phyloP scores from a whole-genome alignment of 1,140 invertebrate species.

The Calephelis virginiensis region DNA sequence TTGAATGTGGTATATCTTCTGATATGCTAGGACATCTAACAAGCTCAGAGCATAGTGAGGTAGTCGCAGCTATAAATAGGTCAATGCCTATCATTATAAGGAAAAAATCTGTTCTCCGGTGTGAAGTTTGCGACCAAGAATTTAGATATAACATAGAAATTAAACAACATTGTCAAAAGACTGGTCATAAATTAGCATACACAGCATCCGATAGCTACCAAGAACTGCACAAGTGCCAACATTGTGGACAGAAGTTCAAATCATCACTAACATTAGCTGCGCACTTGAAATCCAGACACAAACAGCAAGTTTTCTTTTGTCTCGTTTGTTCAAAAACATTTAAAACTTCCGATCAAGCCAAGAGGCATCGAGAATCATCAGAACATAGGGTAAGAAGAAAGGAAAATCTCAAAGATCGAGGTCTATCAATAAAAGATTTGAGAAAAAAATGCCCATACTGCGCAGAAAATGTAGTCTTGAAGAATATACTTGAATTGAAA shows the following conservation, averaged over 20 bases:
- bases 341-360: constrained; percentile 80
- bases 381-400: constrained; percentile 80
- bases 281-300: constrained; percentile 80
- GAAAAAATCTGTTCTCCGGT: constrained; percentile 81
- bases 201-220: constrained; percentile 84
- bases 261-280: constrained; percentile 83
- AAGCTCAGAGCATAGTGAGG: constrained; percentile 83
- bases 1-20: constrained; percentile 82
- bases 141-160: constrained; percentile 86
- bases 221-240: constrained; percentile 79
- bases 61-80: constrained; percentile 85
- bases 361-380: constrained; percentile 82
- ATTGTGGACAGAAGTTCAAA: constrained; percentile 80
- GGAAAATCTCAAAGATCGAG: constrained; percentile 65
- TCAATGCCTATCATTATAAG: constrained; percentile 89
- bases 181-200: constrained; percentile 72
- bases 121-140: constrained; percentile 80
- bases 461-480: constrained; percentile 64
- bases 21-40: constrained; percentile 85
- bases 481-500: constrained; percentile 81
- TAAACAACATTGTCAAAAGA: constrained; percentile 80
- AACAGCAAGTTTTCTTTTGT: constrained; percentile 82
- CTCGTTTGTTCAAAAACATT: constrained; percentile 84
- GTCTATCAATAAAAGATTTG: constrained; percentile 56
- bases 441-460: constrained; percentile 82